phyloP scores from a whole-genome alignment of 2,113 vertebrate species.

The Nestor notabilis region DNA sequence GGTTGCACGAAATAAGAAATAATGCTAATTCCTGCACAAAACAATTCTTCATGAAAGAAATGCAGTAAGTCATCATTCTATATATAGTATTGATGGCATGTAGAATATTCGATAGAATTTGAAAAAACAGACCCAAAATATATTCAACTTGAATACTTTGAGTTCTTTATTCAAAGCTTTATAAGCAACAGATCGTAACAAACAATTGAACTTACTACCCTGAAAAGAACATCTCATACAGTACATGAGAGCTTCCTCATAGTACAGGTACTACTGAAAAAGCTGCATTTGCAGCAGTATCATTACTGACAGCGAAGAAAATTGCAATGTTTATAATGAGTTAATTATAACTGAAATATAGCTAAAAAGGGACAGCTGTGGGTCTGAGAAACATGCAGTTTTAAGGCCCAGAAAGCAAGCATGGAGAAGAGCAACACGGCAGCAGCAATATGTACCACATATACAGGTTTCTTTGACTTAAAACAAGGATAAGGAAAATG shows the following conservation, averaged over 20 bases:
- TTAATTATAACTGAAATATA: not conserved
- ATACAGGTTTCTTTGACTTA: not conserved
- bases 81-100: not conserved
- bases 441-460: not conserved
- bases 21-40: not conserved
- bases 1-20: not conserved
- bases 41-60: not conserved
- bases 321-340: not conserved
- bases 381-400: not conserved
- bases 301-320: not conserved
- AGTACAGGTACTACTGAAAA: not conserved
- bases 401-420: not conserved
- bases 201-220: not conserved
- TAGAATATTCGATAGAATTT: not conserved
- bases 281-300: not conserved
- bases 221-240: not conserved
- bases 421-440: not conserved
- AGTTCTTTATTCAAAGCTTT: not conserved
- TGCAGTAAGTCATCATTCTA: fast-evolving
- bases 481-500: not conserved
- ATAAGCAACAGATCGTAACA: not conserved
- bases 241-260: not conserved
- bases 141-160: not conserved
- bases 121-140: not conserved
- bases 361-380: not conserved